Evolutionary conservation across 2,888 invertebrate species (phyloP).

Genomic region (Tubulanus polymorphus): DNA sequence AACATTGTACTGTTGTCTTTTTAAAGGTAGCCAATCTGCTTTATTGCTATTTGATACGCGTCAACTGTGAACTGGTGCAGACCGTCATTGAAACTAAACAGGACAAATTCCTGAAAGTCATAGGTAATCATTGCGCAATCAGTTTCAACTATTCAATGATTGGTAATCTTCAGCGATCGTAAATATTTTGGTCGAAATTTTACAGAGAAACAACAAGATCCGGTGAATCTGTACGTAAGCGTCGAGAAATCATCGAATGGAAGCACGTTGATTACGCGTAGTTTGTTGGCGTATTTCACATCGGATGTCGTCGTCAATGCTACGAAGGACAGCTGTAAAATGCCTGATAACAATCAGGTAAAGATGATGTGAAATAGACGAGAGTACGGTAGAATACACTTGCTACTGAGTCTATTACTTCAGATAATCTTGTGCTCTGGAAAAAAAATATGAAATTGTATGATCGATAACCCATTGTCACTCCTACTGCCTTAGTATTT

Average conservation of each 20-base stretch:
- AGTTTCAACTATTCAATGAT: too few relatives aligned
- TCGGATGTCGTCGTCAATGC: slow-evolving; percentile 22
- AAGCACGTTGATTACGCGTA: slow-evolving; percentile 26
- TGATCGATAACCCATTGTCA: too few relatives aligned
- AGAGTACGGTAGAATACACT: too few relatives aligned
- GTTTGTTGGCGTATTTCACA: slow-evolving; percentile 28
- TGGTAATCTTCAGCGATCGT: too few relatives aligned
- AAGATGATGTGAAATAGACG: too few relatives aligned
- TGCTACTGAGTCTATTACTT: too few relatives aligned
- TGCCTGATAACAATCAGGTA: neutral
- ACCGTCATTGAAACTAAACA: slow-evolving; percentile 24
- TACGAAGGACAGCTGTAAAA: slow-evolving; percentile 19
- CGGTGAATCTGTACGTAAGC: slow-evolving; percentile 37
- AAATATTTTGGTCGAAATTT: too few relatives aligned
- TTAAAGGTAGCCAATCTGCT: slow-evolving; percentile 38
- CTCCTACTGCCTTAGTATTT: too few relatives aligned
- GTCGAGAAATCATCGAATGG: slow-evolving; percentile 25
- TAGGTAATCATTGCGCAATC: too few relatives aligned
- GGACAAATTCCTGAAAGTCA: too few relatives aligned
- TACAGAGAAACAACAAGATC: slow-evolving; percentile 22
- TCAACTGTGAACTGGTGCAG: slow-evolving; percentile 37
- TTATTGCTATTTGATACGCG: slow-evolving; percentile 36
- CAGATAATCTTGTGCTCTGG: too few relatives aligned
- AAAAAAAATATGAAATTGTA: too few relatives aligned
- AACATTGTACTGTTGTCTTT: slow-evolving; percentile 1